phyloP scores from a whole-genome alignment of 2,797 vertebrate genomes.

The Glossophaga mutica region DNA sequence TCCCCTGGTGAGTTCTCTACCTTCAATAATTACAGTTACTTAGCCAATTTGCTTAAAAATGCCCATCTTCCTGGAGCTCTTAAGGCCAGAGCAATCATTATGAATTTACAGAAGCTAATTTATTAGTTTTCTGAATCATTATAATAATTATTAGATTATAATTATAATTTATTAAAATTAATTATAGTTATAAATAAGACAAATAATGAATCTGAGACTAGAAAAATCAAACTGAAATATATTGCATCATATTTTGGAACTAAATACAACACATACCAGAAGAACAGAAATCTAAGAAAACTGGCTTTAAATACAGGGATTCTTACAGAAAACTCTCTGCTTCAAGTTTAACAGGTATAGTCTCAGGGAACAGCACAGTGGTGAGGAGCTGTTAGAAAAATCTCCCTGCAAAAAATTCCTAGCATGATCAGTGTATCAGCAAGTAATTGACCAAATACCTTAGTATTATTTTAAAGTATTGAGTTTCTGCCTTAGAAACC shows the following conservation, averaged over 20 bases:
- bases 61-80: background rate
- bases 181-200: slow-evolving; percentile 24
- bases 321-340: background rate
- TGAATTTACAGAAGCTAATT: background rate
- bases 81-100: background rate
- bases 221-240: slow-evolving; percentile 33
- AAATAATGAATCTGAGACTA: background rate
- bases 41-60: slow-evolving; percentile 8
- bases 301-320: background rate
- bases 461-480: slow-evolving; percentile 6
- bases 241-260: background rate
- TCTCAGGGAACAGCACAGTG: background rate
- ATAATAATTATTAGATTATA: background rate
- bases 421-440: background rate
- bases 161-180: background rate
- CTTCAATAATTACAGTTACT: background rate
- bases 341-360: background rate
- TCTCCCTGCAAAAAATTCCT: background rate
- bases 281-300: background rate
- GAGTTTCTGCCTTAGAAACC: background rate
- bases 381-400: background rate
- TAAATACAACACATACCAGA: background rate
- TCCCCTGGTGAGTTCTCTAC: background rate
- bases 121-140: background rate
- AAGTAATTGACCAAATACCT: background rate